These are phyloP conservation scores for Smittia aterrima DNA, from an alignment of 2,888 invertebrate genomes.

Conservation along the genomic window DNA sequence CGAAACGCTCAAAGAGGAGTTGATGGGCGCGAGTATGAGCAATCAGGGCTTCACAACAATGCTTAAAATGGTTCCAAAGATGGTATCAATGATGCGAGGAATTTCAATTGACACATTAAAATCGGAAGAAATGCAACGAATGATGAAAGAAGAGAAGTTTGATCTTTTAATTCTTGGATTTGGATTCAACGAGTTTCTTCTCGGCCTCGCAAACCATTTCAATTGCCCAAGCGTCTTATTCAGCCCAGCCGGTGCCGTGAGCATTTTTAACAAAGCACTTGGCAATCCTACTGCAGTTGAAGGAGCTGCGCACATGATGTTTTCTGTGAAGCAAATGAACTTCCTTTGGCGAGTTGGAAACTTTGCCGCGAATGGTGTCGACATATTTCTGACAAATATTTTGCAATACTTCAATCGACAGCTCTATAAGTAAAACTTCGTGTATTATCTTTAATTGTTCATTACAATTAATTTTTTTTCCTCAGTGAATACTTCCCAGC, in stretches of 20 bases:
- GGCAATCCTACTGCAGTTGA: constrained; percentile 41
- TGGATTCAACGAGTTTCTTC: constrained; percentile 48
- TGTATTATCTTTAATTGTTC: neutral
- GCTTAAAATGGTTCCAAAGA: neutral
- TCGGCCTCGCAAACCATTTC: constrained; percentile 50
- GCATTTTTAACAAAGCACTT: constrained; percentile 45
- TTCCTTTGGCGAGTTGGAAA: constrained; percentile 4
- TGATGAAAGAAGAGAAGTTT: constrained; percentile 45
- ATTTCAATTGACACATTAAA: neutral
- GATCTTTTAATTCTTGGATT: constrained; percentile 50
- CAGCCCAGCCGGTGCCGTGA: constrained; percentile 46
- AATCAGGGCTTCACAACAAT: neutral
- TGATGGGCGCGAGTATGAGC: neutral
- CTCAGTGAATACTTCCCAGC: constrained; percentile 11
- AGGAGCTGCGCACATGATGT: constrained; percentile 27
- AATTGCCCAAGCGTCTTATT: constrained; percentile 48
- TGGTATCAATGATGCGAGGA: neutral
- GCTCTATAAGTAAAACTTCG: constrained; percentile 11
- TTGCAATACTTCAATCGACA: neutral
- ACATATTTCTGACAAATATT: neutral
- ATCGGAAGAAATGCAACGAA: neutral
- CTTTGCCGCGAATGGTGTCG: neutral
- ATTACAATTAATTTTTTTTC: neutral
- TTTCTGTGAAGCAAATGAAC: neutral
- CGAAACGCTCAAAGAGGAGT: neutral